A percentile compares a stretch with the other conserved stretches of the same genome.
These are phyloP conservation scores for Ceratoteleas bidentatus DNA, from an alignment of 1,140 invertebrate species.

Conservation along the genomic window DNA sequence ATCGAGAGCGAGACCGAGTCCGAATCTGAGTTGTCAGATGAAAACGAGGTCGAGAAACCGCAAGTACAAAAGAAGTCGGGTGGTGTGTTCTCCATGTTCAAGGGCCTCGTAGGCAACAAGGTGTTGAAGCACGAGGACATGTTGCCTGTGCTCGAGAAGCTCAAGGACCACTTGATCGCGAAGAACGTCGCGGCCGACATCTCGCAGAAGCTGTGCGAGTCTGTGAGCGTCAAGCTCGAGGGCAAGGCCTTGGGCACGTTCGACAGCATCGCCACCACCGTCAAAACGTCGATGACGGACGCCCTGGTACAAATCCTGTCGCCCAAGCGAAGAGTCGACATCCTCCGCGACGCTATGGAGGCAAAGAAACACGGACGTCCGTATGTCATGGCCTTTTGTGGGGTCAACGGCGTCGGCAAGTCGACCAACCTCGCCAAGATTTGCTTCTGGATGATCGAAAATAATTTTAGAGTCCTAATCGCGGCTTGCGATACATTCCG, in stretches of 20 bases:
- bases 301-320: slow-evolving; percentile 95
- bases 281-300: slow-evolving; percentile 91
- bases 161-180: slow-evolving; percentile 97
- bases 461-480: slow-evolving; percentile 97
- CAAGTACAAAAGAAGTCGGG: slow-evolving; percentile 80
- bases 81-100: slow-evolving; percentile 91
- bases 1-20: slow-evolving; percentile 81
- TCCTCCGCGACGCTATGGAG: slow-evolving; percentile 97
- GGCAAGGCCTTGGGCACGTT: slow-evolving; percentile 98
- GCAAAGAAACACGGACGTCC: slow-evolving; percentile 91
- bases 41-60: slow-evolving; percentile 71
- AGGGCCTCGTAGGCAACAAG: slow-evolving; percentile 93
- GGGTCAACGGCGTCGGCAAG: slow-evolving; percentile 99
- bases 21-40: slow-evolving; percentile 74
- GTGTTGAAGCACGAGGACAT: slow-evolving; percentile 88
- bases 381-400: slow-evolving; percentile 98
- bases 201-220: slow-evolving; percentile 96
- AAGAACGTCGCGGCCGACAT: slow-evolving; percentile 99
- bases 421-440: slow-evolving; percentile 99
- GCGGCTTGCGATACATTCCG: slow-evolving; percentile 99
- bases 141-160: slow-evolving; percentile 94
- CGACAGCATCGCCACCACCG: slow-evolving; percentile 91
- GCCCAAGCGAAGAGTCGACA: slow-evolving; percentile 97
- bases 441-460: slow-evolving; percentile 99
- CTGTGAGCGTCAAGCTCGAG: slow-evolving; percentile 94